Evolutionary conservation across 2,797 vertebrate genomes (phyloP).

Genomic region (Brotula barbata): DNA sequence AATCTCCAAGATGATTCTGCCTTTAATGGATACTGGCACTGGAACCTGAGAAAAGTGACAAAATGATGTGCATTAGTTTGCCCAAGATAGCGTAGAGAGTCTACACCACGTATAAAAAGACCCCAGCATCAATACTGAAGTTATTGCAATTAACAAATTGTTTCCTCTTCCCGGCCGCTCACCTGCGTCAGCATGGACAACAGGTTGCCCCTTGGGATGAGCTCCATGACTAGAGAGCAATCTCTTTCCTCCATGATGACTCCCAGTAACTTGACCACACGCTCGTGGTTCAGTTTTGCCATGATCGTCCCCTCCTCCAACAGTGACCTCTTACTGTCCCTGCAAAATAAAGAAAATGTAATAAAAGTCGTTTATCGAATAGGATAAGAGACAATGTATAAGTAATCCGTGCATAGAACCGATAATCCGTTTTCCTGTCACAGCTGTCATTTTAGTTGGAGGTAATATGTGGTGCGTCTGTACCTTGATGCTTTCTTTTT

Average conservation of each 20-base stretch:
- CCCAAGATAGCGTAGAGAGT: too few relatives aligned
- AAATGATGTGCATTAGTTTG: too few relatives aligned
- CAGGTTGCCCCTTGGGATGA: slow-evolving; percentile 89
- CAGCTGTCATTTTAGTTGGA: too few relatives aligned
- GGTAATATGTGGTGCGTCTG: too few relatives aligned
- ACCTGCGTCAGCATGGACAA: slow-evolving; percentile 85
- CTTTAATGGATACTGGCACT: slow-evolving; percentile 88
- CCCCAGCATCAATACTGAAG: too few relatives aligned
- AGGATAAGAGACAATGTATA: too few relatives aligned
- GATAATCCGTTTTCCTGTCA: too few relatives aligned
- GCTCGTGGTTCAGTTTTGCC: slow-evolving; percentile 84
- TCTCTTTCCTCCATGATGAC: slow-evolving; percentile 89
- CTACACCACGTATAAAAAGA: neutral
- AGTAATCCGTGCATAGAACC: too few relatives aligned
- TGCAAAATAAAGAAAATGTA: too few relatives aligned
- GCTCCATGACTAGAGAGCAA: slow-evolving; percentile 94
- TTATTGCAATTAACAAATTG: neutral
- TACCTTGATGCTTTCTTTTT: too few relatives aligned
- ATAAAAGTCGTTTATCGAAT: too few relatives aligned
- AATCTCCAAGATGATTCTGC: slow-evolving; percentile 88
- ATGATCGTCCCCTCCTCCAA: slow-evolving; percentile 91
- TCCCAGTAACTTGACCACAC: slow-evolving; percentile 90
- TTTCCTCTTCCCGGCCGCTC: too few relatives aligned
- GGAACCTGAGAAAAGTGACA: slow-evolving; percentile 72
- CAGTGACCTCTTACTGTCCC: slow-evolving; percentile 77